Base-by-base conservation (phyloP, 2,797 vertebrate genomes). In the Schizopygopsis malacanthus region DNA sequence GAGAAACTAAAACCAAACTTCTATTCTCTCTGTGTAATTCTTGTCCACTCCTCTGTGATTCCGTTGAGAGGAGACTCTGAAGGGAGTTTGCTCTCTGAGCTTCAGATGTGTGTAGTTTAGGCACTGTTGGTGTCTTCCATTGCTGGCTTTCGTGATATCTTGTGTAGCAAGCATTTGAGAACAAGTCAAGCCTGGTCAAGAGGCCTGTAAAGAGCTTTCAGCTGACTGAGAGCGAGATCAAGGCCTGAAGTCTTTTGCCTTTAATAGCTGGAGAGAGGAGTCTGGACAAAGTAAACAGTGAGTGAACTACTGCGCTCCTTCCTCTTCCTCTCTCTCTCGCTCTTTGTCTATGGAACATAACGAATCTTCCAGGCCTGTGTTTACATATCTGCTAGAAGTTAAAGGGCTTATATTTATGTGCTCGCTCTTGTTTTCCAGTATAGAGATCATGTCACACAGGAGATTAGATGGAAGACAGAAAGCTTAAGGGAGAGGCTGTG, bases 311-410 rank as follows among this genome's bases (percentile, higher is more conserved):
- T 69, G 52, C 56, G 12, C 39, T 83, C 47, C 54, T 56, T 25
- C 45, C 54, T 84, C 81, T 78, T 61, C 63, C 73, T 82, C 41
- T 41, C 2, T 6, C 37, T 39, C 37, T 50, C 61, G 37, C 54
- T 83, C 54, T 79, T 20, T 33, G 45, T 47, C 83, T 78, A 72
- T 81, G 70, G 71, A 73, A 81, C 70, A 81, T 85, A 75, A 15
- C 41, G 15, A 85, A 73, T 80, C 69, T 73, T 77, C 25, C 82
- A 77, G 72, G 33, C 61, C 11, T 82, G 56, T 78, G 45, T 67
- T 75, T 86, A 78, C 41, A 61, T 73, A 2, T 67, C 75, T 61
- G 63, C 18, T 25, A 15, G 52, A 45, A 79, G 52, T 71, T 59
- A 59, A 70, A 59, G 7, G 12, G 39, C 47, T 15, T 47, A 20